Conservation (phyloP, 1,140 invertebrate genomes). For the Octopus sinensis region DNA sequence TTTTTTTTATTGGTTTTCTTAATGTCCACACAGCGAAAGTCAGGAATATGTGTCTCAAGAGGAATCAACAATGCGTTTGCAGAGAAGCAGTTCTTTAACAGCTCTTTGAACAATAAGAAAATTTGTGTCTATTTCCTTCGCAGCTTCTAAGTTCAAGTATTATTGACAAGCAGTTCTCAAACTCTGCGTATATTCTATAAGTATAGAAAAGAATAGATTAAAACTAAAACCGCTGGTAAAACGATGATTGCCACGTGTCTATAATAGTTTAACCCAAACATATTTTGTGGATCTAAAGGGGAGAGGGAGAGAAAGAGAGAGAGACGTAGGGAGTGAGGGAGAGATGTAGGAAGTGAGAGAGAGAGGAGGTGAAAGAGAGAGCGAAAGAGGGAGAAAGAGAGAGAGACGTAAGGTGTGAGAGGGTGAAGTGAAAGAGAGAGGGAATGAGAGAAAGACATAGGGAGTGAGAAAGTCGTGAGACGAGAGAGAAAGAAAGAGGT, state of each 20-base stretch:
- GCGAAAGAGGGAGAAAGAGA: neutral
- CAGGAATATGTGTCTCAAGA: too few relatives aligned
- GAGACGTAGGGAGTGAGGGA: neutral
- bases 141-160: conserved; percentile 11
- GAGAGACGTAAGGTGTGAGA: conserved; percentile 8
- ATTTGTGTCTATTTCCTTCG: conserved; percentile 10
- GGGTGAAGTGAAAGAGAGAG: neutral
- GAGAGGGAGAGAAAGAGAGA: too few relatives aligned
- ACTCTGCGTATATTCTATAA: neutral
- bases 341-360: neutral
- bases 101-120: too few relatives aligned
- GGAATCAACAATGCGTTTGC: too few relatives aligned
- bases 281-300: too few relatives aligned
- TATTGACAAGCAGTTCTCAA: neutral
- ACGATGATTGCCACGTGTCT: neutral
- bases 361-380: neutral
- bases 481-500: conserved; percentile 22
- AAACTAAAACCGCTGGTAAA: conserved; percentile 13
- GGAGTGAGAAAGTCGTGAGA: conserved; percentile 10
- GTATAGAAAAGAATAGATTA: neutral
- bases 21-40: too few relatives aligned
- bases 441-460: neutral
- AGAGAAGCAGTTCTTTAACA: too few relatives aligned
- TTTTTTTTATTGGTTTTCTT: too few relatives aligned
- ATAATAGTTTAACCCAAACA: too few relatives aligned